Evolutionary conservation across 2,113 vertebrate genomes (phyloP), one percentile per base, ranked within the genome.

Genomic region (Potamarius usumacintae): DNA sequence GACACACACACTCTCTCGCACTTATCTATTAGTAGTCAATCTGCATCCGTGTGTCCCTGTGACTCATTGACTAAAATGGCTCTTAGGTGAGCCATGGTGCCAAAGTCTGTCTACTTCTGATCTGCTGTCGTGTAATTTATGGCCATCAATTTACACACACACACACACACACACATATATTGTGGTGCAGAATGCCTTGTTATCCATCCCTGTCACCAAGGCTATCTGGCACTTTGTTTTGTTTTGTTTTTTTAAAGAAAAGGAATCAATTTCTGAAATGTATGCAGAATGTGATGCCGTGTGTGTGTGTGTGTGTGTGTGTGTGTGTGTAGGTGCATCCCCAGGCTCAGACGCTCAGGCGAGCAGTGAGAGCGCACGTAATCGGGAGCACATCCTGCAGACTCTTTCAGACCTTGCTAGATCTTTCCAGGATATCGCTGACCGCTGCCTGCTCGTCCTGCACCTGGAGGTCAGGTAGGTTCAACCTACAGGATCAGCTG

Each of bases 401-500:
- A 98, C 96, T 0, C 95, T 99, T 10, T 96, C 92, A 0, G 98
- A 99, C 91, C 95, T 99, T 85, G 96, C 97, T 89, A 96, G 93
- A 85, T 95, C 96, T n/a, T 99, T 99, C 91, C 98, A 99, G 90
- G 98, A 99, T 82, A 98, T 99, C 91, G 97, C 97, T 0, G 97
- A 99, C 88, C 97, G 98, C 91, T 99, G 98, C 93, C 94, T 99
- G 86, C 96, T 99, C 42, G 97, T 96, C 12, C 93, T 99, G 22
- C 98, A 99, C 91, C 90, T 99, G 94, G 98, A 99, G 94, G 97
- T 99, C 95, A 98, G 98, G 98, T 99, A 95, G 0, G 94, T 86
- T 69, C 27, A 60, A 69, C 55, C 69, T 22, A 8, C 52, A 27
- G 22, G 52, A 9, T 83, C 42, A 20, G 6, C n/a, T 50, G 25